These are phyloP conservation scores for Apeltes quadracus DNA, from an alignment of 2,113 vertebrate genomes.

Conservation along the genomic window DNA sequence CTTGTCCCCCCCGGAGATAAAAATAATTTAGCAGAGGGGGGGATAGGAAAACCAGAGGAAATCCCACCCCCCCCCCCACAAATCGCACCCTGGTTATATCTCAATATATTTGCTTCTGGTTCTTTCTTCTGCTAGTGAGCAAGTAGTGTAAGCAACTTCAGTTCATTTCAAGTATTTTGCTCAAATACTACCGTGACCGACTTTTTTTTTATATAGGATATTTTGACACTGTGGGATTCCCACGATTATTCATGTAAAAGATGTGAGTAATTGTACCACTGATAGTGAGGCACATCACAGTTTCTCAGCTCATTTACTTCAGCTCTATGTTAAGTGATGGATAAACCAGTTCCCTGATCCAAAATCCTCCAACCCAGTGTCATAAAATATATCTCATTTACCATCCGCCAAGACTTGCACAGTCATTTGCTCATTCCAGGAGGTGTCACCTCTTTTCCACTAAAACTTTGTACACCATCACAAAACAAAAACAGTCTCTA, in stretches of 20 bases:
- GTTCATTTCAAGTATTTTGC: neutral
- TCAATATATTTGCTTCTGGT: neutral
- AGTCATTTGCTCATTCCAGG: neutral
- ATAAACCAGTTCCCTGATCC: conserved; percentile 13
- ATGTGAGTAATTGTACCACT: neutral
- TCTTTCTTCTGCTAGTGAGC: neutral
- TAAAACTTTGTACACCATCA: conserved; percentile 28
- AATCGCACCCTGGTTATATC: too few species aligned
- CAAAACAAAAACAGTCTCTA: conserved; percentile 52
- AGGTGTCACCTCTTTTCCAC: conserved; percentile 31
- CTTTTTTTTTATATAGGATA: too few species aligned
- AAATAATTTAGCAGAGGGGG: too few species aligned
- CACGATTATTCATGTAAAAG: neutral
- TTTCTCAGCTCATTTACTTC: neutral
- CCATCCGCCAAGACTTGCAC: neutral
- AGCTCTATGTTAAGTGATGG: neutral
- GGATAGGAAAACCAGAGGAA: too few species aligned
- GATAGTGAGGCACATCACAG: neutral
- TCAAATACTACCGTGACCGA: neutral
- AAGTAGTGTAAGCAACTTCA: neutral
- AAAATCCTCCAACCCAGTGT: neutral
- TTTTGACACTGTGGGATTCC: neutral
- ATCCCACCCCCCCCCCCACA: too few species aligned
- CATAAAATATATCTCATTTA: conserved; percentile 32
- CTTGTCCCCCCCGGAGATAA: too few species aligned